A percentile compares a stretch with the other conserved stretches of the same genome.
phyloP scores from a whole-genome alignment of 2,797 vertebrate species.

The Podarcis siculus region DNA sequence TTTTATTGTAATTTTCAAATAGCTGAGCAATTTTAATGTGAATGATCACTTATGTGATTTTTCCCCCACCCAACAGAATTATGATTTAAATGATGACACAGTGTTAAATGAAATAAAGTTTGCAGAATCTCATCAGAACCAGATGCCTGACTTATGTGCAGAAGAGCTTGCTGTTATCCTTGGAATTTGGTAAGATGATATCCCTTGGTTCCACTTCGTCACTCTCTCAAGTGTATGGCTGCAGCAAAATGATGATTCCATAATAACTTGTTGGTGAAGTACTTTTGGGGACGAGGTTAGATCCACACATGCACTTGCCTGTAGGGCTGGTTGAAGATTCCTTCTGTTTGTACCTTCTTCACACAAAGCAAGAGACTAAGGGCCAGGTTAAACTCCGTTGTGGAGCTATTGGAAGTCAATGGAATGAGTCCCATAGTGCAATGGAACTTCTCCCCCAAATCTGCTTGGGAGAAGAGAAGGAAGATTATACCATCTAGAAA shows the following conservation, averaged over 20 bases:
- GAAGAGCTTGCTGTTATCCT: slow-evolving; percentile 95
- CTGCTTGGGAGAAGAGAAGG: too few relatives aligned
- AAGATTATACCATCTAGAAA: too few relatives aligned
- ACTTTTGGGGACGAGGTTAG: background rate
- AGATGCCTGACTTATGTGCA: slow-evolving; percentile 86
- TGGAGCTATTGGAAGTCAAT: too few relatives aligned
- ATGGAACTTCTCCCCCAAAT: too few relatives aligned
- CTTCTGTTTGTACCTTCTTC: background rate
- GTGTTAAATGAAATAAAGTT: slow-evolving; percentile 88
- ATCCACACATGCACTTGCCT: background rate
- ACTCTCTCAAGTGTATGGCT: slow-evolving; percentile 25
- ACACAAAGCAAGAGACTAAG: background rate
- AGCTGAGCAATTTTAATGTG: background rate
- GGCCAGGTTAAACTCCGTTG: too few relatives aligned
- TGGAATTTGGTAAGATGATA: slow-evolving; percentile 88
- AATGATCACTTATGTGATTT: slow-evolving; percentile 37
- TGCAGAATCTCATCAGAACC: slow-evolving; percentile 83
- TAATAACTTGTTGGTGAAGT: background rate
- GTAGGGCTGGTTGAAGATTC: background rate
- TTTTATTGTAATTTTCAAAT: background rate
- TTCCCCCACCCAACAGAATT: slow-evolving; percentile 79
- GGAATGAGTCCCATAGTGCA: too few relatives aligned
- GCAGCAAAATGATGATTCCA: background rate
- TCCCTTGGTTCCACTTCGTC: background rate
- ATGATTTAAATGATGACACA: slow-evolving; percentile 89